Percentiles rank a stretch among this genome's conserved stretches.
phyloP scores from a whole-genome alignment of 2,888 invertebrate genomes.

The Catotricha subobsoleta region DNA sequence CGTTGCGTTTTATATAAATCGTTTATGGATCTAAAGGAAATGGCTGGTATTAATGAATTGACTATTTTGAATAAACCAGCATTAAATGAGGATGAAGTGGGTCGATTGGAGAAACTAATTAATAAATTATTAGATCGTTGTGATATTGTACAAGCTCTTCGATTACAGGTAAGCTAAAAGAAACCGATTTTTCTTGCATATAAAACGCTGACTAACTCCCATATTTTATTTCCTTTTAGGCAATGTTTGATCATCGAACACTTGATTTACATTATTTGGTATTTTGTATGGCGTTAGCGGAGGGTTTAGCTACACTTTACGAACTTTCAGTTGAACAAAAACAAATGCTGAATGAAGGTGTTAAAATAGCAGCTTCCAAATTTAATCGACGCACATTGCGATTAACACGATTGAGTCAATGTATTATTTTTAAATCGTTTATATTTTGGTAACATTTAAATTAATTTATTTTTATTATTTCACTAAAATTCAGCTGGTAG shows the following conservation, averaged over 20 bases:
- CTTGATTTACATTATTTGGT: conserved; percentile 38
- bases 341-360: conserved; percentile 32
- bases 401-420: conserved; percentile 15
- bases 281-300: conserved; percentile 40
- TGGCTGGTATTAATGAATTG: conserved; percentile 27
- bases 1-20: conserved; percentile 27
- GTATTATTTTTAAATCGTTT: background rate
- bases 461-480: background rate
- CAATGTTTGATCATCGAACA: conserved; percentile 28
- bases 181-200: too few species aligned
- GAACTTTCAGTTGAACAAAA: conserved; percentile 45
- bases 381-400: conserved; percentile 26
- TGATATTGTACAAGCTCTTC: conserved; percentile 37
- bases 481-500: background rate
- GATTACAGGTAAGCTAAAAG: conserved; percentile 29
- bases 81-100: conserved; percentile 20
- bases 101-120: conserved; percentile 27
- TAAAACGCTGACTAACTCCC: conserved; percentile 27
- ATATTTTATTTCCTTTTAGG: background rate
- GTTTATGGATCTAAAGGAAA: conserved; percentile 25
- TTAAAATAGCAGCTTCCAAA: conserved; percentile 25
- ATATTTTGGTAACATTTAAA: background rate
- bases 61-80: conserved; percentile 14
- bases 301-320: conserved; percentile 36
- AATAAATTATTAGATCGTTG: conserved; percentile 34